Percentiles rank a stretch among this genome's conserved stretches.
These are phyloP conservation scores for Platycercus adscitus DNA, from an alignment of 2,113 vertebrate genomes.

Conservation along the genomic window DNA sequence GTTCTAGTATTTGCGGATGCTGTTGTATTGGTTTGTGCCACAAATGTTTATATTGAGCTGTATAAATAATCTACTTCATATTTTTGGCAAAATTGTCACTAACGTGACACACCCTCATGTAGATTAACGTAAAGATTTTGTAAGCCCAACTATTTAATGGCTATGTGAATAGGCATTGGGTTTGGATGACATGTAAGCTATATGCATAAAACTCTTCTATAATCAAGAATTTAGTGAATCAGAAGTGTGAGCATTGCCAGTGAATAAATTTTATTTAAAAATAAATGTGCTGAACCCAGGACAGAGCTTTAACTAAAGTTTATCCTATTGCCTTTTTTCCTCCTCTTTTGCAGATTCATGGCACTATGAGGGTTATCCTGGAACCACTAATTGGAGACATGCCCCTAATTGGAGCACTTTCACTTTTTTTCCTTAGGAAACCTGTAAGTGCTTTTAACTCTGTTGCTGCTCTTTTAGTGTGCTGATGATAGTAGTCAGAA, in stretches of 20 bases:
- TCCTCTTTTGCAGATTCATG: conserved; percentile 83
- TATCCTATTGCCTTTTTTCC: background rate
- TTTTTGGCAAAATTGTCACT: background rate
- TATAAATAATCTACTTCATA: background rate
- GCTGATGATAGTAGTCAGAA: background rate
- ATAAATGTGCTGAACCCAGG: too few relatives aligned
- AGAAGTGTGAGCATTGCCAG: background rate
- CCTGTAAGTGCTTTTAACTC: conserved; percentile 80
- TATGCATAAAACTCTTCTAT: background rate
- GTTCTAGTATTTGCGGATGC: background rate
- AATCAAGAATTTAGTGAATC: background rate
- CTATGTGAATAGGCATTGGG: background rate
- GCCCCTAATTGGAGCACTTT: conserved; percentile 92
- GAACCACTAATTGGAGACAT: conserved; percentile 96
- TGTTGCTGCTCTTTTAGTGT: background rate
- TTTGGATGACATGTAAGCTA: background rate
- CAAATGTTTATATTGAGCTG: background rate
- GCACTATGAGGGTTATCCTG: conserved; percentile 93
- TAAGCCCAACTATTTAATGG: background rate
- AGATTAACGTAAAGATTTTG: background rate
- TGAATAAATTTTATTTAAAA: background rate
- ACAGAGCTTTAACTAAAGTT: background rate
- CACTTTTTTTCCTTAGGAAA: conserved; percentile 94
- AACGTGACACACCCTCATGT: background rate
- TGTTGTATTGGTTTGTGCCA: background rate